Conservation (phyloP, 2,888 invertebrate genomes). For the Matsumyia berberina region DNA sequence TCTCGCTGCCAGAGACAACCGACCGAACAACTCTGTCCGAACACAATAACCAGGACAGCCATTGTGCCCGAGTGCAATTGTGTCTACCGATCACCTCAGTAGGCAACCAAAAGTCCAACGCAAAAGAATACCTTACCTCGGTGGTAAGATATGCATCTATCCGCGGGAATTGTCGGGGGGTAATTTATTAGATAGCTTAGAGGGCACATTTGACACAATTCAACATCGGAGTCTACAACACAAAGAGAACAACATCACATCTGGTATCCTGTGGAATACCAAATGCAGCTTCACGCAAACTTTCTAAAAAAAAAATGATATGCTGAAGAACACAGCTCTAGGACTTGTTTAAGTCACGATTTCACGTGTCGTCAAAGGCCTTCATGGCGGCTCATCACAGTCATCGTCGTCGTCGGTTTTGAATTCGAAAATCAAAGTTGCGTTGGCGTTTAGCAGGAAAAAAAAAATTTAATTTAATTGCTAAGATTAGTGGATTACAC, state of each 20-base stretch:
- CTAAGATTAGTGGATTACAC: slow-evolving; percentile 47
- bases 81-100: neutral
- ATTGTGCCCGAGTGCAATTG: slow-evolving; percentile 20
- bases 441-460: slow-evolving; percentile 31
- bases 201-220: slow-evolving; percentile 59
- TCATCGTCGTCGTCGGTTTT: slow-evolving; percentile 12
- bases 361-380: slow-evolving; percentile 58
- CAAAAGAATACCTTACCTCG: neutral
- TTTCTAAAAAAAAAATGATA: slow-evolving; percentile 8
- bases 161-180: slow-evolving; percentile 8
- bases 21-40: slow-evolving; percentile 10
- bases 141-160: slow-evolving; percentile 30
- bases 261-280: slow-evolving; percentile 22
- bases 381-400: slow-evolving; percentile 31
- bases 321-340: neutral
- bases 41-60: slow-evolving; percentile 11
- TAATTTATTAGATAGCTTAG: slow-evolving; percentile 56
- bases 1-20: neutral
- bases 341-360: slow-evolving; percentile 46
- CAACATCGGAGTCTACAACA: slow-evolving; percentile 20
- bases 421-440: slow-evolving; percentile 25
- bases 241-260: slow-evolving; percentile 13
- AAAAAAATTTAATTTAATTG: slow-evolving; percentile 26
- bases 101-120: neutral
- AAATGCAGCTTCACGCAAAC: slow-evolving; percentile 14